Evolutionary conservation across 2,797 vertebrate genomes (phyloP), one percentile per base, ranked within the genome.

Genomic region (Allobates femoralis): DNA sequence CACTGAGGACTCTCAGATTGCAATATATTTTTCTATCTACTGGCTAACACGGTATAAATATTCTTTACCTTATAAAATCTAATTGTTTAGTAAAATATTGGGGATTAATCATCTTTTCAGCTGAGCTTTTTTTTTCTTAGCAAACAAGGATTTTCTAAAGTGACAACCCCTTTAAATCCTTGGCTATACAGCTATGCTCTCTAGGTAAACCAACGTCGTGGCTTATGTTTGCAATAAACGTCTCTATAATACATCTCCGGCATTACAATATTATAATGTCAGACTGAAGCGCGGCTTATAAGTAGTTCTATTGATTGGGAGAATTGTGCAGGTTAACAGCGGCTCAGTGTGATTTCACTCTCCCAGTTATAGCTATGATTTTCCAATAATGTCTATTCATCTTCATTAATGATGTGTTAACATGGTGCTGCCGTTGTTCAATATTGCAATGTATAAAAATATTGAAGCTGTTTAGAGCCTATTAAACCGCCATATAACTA

Each of bases 351-450:
- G 71, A 76, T 86, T 86, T 86, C 51, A 46, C 41, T 86, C 79
- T 82, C 73, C 32, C 79, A 86, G 50, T 67, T 77, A 82, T 86
- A 75, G 66, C 32, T 82, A 58, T 86, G 73, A 82, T 82, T 86
- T 76, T 81, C 73, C 79, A 86, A 82, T 86, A 86, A 82, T 77
- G 50, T 67, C 71, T 58, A 83, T 86, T 86, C 60, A 69, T 86
- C 85, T 82, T 83, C 79, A 86, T 82, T 86, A 82, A 86, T 67
- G 85, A 75, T 75, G 66, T 76, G 79, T 81, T 86, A 81, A 60
- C 79, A 76, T 53, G 32, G 34, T 64, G 71, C 69, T 30, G 73
- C 46, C 67, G 23, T 46, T 69, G 73, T 67, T 82, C 79, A 77
- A 82, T 83, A 86, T 66, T 37, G 67, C 71, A n/a, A 75, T 76